Evolutionary conservation across 2,888 invertebrate genomes (phyloP), one percentile per base, ranked within the genome.

Genomic region (Odontocolon sp.): DNA sequence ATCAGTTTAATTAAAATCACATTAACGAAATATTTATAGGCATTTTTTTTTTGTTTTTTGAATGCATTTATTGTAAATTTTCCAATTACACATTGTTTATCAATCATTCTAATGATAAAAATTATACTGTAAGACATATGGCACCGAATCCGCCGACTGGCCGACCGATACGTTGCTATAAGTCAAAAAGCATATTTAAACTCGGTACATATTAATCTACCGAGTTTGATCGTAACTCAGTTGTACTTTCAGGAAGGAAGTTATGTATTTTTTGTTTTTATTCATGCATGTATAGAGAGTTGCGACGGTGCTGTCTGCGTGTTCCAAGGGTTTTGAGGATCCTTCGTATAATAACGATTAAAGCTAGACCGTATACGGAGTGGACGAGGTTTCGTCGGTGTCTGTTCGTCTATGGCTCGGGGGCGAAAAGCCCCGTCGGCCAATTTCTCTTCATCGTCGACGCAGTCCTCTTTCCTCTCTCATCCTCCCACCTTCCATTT

Each of bases 61-160:
- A n/a, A n/a, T n/a, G n/a, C n/a, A n/a, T n/a, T n/a, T n/a, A n/a
- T n/a, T n/a, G n/a, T n/a, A n/a, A n/a, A n/a, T 42, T 18, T 11
- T 42, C 8, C 14, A 3, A 40, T 40, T 14, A 42, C 16, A 4
- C 14, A 6, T 18, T 14, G 16, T 42, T 8, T 16, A 52, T 33
- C 8, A 6, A 18, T 5, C 5, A n/a, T 68, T n/a, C n/a, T 16
- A 11, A 16, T 9, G 14, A 4, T 26, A n/a, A 3, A 23, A 50
- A 47, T 21, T 18, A 47, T 9, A 50, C n/a, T 23, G 9, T 5
- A 18, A 28, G 57, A 73, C 73, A 52, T 82, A 81, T 87, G 85
- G 85, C 80, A 81, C 74, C 82, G 83, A 80, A 82, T 83, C 75
- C 80, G 83, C 80, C 79, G 82, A 86, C 79, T 87, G 87, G 87